phyloP scores from a whole-genome alignment of 2,113 vertebrate genomes.

The Corynorhinus townsendii region DNA sequence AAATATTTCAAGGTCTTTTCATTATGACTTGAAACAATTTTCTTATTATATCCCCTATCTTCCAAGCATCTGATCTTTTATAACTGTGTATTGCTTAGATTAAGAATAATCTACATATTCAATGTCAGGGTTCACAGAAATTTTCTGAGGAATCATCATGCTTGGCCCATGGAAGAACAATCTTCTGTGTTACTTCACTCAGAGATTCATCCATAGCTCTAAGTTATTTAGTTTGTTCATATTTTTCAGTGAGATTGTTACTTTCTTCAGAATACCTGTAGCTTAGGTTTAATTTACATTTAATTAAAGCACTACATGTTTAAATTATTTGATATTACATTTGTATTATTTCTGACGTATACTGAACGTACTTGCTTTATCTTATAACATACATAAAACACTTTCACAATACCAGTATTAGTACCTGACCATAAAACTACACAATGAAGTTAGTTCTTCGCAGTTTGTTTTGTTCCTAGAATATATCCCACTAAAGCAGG shows the following conservation, averaged over 20 bases:
- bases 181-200: constrained; percentile 84
- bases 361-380: not conserved
- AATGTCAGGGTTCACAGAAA: constrained; percentile 86
- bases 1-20: constrained; percentile 81
- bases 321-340: not conserved
- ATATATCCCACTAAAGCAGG: not conserved
- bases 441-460: not conserved
- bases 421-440: not conserved
- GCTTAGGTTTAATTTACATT: not conserved
- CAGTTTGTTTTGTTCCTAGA: not conserved
- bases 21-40: constrained; percentile 84
- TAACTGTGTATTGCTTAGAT: constrained; percentile 77
- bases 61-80: constrained; percentile 75
- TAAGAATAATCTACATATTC: constrained; percentile 77
- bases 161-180: constrained; percentile 87
- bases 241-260: constrained; percentile 75
- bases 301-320: not conserved
- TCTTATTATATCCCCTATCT: constrained; percentile 79
- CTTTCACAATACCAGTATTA: not conserved
- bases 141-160: constrained; percentile 91
- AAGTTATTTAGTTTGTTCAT: constrained; percentile 84
- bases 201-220: constrained; percentile 89
- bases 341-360: constrained; percentile 1
- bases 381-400: not conserved
- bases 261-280: constrained; percentile 84